phyloP scores from a whole-genome alignment of 1,140 invertebrate species.

The Hyphantria cunea region DNA sequence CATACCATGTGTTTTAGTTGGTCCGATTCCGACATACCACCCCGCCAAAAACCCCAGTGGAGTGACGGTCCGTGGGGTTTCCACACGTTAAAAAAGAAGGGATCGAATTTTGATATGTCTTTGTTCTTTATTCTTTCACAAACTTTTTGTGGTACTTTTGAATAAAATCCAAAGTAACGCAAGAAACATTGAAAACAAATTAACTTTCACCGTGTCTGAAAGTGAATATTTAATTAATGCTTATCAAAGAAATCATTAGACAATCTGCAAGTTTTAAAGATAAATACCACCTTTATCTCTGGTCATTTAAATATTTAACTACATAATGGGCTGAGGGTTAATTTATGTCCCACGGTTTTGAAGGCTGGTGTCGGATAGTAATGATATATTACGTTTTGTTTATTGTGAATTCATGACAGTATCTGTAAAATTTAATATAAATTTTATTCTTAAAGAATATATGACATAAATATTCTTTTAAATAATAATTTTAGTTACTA shows the following conservation, averaged over 20 bases:
- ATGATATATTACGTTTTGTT: conserved; percentile 35
- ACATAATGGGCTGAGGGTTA: conserved; percentile 37
- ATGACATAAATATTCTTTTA: background rate
- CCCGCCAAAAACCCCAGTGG: no score
- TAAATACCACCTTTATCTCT: conserved; percentile 18
- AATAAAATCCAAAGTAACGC: no score
- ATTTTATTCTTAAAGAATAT: background rate
- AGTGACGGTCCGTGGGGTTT: no score
- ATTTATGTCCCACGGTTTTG: conserved; percentile 40
- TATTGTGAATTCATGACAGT: conserved; percentile 11
- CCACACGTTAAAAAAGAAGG: no score
- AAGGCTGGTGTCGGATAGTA: conserved; percentile 23
- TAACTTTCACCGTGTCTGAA: no score
- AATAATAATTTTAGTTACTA: background rate
- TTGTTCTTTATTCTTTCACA: no score
- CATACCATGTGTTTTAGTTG: no score
- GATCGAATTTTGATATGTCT: no score
- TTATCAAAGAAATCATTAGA: conserved; percentile 15
- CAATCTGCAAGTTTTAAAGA: conserved; percentile 20
- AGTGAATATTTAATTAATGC: no score
- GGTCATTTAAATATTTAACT: conserved; percentile 36
- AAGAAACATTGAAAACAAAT: no score
- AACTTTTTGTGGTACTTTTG: no score
- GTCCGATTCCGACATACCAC: no score
- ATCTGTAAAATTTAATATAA: background rate